phyloP scores from a whole-genome alignment of 2,113 vertebrate species.

The Neofelis nebulosa region DNA sequence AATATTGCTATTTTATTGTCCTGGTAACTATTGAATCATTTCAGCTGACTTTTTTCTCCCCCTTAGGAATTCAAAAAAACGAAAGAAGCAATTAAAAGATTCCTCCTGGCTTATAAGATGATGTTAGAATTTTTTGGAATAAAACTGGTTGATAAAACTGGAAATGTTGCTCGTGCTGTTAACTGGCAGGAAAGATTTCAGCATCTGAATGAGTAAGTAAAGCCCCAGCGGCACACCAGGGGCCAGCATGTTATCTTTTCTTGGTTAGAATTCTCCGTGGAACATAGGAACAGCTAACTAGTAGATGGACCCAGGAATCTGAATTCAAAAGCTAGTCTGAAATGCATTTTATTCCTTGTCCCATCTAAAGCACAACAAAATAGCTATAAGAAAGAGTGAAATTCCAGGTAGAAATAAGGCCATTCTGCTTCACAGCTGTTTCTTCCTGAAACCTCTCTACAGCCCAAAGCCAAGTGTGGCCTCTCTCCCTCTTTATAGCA shows the following conservation, averaged over 20 bases:
- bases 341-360: not conserved
- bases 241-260: not conserved
- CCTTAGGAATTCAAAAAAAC: conserved; percentile 97
- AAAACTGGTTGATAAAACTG: conserved; percentile 95
- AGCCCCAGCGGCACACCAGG: not conserved
- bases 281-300: not conserved
- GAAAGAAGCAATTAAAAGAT: conserved; percentile 96
- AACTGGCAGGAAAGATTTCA: conserved; percentile 98
- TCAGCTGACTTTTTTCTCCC: conserved; percentile 9
- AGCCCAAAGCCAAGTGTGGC: not conserved
- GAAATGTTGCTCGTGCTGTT: conserved; percentile 91
- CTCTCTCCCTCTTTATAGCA: not conserved
- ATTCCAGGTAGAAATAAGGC: not conserved
- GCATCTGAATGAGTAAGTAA: conserved; percentile 97
- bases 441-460: not conserved
- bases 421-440: not conserved
- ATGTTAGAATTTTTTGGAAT: conserved; percentile 99
- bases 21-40: conserved; percentile 41
- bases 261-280: not conserved
- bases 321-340: not conserved
- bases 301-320: not conserved
- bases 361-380: not conserved
- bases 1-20: conserved; percentile 27
- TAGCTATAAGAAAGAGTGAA: not conserved
- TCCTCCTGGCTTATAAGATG: conserved; percentile 95